phyloP scores from a whole-genome alignment of 2,888 invertebrate species.

The Abscondita cerata region DNA sequence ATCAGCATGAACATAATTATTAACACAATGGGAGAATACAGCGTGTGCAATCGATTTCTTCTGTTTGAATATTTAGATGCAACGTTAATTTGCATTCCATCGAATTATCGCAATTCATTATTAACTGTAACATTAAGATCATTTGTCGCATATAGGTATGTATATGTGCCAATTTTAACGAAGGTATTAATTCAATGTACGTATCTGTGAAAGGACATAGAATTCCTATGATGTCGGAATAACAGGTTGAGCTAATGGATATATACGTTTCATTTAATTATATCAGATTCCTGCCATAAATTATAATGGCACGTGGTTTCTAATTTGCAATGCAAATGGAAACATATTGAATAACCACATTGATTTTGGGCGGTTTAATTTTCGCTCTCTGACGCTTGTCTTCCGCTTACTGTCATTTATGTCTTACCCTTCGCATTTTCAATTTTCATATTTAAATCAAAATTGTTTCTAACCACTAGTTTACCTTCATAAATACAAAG shows the following conservation, averaged over 20 bases:
- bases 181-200: constrained; percentile 25
- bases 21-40: no score
- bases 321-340: constrained; percentile 34
- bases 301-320: constrained; percentile 34
- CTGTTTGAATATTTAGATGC: no score
- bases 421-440: constrained; percentile 23
- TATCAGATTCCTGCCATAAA: constrained; percentile 31
- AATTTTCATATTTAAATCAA: constrained; percentile 9
- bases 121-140: neutral
- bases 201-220: constrained; percentile 18
- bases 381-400: constrained; percentile 25
- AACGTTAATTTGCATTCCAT: no score
- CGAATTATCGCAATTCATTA: no score
- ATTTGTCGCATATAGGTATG: constrained; percentile 15
- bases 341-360: constrained; percentile 32
- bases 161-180: constrained; percentile 18
- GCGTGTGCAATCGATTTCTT: no score
- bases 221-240: constrained; percentile 24
- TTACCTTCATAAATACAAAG: no score
- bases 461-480: neutral
- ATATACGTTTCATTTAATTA: constrained; percentile 32
- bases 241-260: constrained; percentile 31
- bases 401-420: constrained; percentile 24
- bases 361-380: constrained; percentile 33
- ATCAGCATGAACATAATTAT: no score